phyloP scores from a whole-genome alignment of 1,140 invertebrate species.

The Meloidogyne chitwoodi region DNA sequence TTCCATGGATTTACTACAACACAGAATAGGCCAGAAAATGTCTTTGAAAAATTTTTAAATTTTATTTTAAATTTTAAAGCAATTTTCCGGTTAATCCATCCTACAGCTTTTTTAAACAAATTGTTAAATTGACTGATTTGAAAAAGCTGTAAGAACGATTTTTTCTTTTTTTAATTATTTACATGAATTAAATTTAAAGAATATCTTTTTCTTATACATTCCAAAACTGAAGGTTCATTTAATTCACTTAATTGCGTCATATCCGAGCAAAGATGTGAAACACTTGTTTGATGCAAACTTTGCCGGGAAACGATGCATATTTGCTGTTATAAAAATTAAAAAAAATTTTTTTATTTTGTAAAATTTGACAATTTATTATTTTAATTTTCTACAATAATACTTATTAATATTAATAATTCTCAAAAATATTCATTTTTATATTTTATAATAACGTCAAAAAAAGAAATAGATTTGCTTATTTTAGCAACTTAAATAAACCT shows the following conservation, averaged over 20 bases:
- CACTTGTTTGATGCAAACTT: conserved; percentile 67
- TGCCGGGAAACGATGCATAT: background rate
- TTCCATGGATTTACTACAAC: conserved; percentile 99
- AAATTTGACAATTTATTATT: too few species aligned
- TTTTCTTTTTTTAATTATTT: background rate
- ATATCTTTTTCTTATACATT: conserved; percentile 97
- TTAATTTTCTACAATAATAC: too few species aligned
- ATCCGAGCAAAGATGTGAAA: conserved; percentile 95
- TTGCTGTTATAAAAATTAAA: background rate
- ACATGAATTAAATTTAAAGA: conserved; percentile 92
- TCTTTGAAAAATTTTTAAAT: conserved; percentile 70
- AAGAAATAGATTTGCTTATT: background rate
- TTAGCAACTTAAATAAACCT: background rate
- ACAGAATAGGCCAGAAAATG: conserved; percentile 98
- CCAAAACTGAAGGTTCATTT: conserved; percentile 96
- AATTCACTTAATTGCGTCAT: conserved; percentile 99
- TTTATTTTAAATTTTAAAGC: background rate
- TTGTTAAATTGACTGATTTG: background rate
- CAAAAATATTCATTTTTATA: too few species aligned
- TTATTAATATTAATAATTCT: too few species aligned
- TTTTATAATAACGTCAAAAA: too few species aligned
- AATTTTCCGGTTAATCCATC: conserved; percentile 55
- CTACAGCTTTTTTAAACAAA: background rate
- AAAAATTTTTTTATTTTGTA: too few species aligned
- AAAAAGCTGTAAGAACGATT: conserved; percentile 59